Percentiles rank a stretch among this genome's conserved stretches.
Conservation (phyloP, 2,797 vertebrate species). For the Sebastiscus tertius region DNA sequence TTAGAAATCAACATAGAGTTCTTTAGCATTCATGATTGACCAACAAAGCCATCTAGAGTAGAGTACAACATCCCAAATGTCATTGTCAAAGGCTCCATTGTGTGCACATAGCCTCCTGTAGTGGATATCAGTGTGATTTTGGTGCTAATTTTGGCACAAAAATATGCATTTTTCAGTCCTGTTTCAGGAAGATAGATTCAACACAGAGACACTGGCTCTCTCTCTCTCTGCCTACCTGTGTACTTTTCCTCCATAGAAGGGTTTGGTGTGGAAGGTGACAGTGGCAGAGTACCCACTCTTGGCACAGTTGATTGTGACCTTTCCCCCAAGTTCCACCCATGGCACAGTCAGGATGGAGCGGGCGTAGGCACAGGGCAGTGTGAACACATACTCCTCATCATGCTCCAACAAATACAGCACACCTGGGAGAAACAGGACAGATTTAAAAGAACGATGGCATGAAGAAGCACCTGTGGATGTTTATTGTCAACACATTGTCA, state of each 20-base stretch:
- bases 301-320: conserved; percentile 88
- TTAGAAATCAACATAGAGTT: background rate
- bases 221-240: conserved; percentile 83
- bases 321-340: conserved; percentile 93
- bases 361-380: conserved; percentile 92
- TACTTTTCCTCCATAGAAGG: conserved; percentile 92
- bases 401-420: conserved; percentile 88
- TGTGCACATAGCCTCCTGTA: no score
- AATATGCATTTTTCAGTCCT: background rate
- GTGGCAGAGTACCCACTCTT: conserved; percentile 88
- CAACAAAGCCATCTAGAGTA: background rate
- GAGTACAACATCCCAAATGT: background rate
- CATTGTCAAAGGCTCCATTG: no score
- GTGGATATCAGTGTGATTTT: background rate
- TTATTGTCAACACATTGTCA: background rate
- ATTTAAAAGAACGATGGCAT: background rate
- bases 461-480: background rate
- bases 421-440: conserved; percentile 67
- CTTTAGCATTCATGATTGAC: background rate
- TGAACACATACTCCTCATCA: conserved; percentile 90
- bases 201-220: background rate
- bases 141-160: background rate
- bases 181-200: background rate
- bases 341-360: conserved; percentile 93
- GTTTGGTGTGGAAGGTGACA: conserved; percentile 92